Conservation (phyloP, 2,113 vertebrate genomes). For the Syrmaticus mikado region DNA sequence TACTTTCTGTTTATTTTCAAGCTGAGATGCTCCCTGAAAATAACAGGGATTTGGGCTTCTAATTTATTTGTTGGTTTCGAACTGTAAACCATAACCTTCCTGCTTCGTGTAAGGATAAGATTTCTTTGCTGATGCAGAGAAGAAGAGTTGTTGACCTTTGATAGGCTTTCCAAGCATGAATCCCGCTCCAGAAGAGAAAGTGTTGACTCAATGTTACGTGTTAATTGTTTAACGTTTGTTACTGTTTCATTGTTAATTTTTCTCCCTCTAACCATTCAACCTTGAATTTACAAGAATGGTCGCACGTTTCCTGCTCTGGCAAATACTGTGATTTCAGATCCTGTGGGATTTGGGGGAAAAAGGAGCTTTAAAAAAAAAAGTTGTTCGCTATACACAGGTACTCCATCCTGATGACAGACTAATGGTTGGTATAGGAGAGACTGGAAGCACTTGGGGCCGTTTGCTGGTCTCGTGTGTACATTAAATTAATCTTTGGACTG, state of each 20-base stretch:
- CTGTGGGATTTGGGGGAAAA: neutral
- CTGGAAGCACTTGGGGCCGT: neutral
- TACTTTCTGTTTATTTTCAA: neutral
- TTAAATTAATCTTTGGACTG: neutral
- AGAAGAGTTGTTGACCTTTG: accelerated
- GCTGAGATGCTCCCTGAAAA: neutral
- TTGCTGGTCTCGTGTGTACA: neutral
- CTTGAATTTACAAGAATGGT: neutral
- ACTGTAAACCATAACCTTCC: neutral
- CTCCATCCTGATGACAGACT: neutral
- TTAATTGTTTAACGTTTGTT: constrained; percentile 25
- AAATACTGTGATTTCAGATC: neutral
- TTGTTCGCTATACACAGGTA: accelerated
- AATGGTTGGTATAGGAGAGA: neutral
- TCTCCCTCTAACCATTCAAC: neutral
- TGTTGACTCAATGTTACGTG: neutral
- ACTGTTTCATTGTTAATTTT: neutral
- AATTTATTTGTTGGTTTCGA: neutral
- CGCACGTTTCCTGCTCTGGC: neutral
- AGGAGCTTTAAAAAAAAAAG: neutral
- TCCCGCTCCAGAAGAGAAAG: neutral
- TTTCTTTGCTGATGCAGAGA: neutral
- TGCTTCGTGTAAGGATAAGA: neutral
- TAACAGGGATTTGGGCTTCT: neutral
- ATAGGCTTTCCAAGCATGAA: neutral